Conservation (phyloP, 2,888 invertebrate species). For the Drosophila paramelanica region DNA sequence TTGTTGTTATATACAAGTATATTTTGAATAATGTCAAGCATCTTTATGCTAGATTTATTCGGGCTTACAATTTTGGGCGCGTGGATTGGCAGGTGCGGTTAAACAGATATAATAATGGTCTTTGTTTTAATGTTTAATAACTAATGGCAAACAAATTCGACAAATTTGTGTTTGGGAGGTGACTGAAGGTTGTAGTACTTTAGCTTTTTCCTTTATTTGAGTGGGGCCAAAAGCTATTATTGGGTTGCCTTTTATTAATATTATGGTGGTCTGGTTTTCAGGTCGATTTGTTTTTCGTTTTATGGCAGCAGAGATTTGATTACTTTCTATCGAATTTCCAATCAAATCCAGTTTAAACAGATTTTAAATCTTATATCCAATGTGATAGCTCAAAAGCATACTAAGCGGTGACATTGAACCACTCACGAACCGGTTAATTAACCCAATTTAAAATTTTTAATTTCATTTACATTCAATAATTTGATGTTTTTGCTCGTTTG, state of each 20-base stretch:
- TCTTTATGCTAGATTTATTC: conserved; percentile 67
- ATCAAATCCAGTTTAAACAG: too few relatives aligned
- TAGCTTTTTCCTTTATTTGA: background rate
- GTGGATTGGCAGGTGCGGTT: conserved; percentile 46
- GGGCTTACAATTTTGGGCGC: conserved; percentile 41
- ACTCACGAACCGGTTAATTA: background rate
- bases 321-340: too few relatives aligned
- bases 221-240: background rate
- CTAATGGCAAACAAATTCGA: conserved; percentile 47
- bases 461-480: too few relatives aligned
- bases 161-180: conserved; percentile 32
- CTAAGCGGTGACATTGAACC: background rate
- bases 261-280: background rate
- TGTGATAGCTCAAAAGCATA: background rate
- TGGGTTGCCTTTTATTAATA: too few relatives aligned
- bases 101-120: conserved; percentile 27
- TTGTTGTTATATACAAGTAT: conserved; percentile 52
- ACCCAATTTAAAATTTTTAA: too few relatives aligned
- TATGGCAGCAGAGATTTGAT: background rate
- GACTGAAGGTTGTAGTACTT: conserved; percentile 13
- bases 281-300: background rate
- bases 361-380: background rate
- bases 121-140: conserved; percentile 23
- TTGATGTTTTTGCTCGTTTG: too few relatives aligned
- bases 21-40: conserved; percentile 74